Evolutionary conservation across 2,113 vertebrate species (phyloP).

Genomic region (Uria lomvia): DNA sequence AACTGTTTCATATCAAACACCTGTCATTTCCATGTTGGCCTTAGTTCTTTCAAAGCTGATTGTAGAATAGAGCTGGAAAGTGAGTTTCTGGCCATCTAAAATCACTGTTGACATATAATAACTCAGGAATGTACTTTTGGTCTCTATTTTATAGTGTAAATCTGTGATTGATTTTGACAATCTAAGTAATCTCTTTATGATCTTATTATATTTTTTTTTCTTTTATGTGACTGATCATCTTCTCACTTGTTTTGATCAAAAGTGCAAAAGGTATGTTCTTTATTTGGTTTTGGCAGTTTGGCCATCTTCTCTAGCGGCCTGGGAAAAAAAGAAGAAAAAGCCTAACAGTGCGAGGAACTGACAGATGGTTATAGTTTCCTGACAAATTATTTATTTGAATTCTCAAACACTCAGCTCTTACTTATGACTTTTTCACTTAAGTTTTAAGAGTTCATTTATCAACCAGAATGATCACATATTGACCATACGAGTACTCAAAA

Average conservation of each 20-base stretch:
- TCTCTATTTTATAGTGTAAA: conserved; percentile 15
- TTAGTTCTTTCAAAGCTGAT: not conserved
- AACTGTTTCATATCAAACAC: conserved; percentile 1
- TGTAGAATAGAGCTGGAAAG: not conserved
- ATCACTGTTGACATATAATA: conserved; percentile 6
- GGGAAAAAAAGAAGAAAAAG: not conserved
- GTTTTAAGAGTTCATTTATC: conserved; percentile 43
- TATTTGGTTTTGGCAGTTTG: conserved; percentile 14
- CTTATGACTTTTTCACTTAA: conserved; percentile 1
- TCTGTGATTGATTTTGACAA: conserved; percentile 15
- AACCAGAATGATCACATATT: conserved; percentile 15
- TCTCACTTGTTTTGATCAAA: not conserved
- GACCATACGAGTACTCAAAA: conserved; percentile 2
- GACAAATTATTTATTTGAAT: conserved; percentile 49
- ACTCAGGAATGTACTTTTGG: not conserved
- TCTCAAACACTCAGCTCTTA: conserved; percentile 45
- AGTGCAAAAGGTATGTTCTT: conserved; percentile 1
- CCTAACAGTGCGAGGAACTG: not conserved
- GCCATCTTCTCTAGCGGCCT: not conserved
- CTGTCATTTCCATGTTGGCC: not conserved
- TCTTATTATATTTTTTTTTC: not conserved
- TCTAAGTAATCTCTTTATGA: conserved; percentile 4
- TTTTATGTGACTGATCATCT: not conserved
- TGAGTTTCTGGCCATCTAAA: not conserved
- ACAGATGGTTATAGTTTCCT: conserved; percentile 52